Evolutionary conservation across 37 sponge, comb jelly and placozoan genomes (phyloP).

Genomic region (Lycopodina hypogea): DNA sequence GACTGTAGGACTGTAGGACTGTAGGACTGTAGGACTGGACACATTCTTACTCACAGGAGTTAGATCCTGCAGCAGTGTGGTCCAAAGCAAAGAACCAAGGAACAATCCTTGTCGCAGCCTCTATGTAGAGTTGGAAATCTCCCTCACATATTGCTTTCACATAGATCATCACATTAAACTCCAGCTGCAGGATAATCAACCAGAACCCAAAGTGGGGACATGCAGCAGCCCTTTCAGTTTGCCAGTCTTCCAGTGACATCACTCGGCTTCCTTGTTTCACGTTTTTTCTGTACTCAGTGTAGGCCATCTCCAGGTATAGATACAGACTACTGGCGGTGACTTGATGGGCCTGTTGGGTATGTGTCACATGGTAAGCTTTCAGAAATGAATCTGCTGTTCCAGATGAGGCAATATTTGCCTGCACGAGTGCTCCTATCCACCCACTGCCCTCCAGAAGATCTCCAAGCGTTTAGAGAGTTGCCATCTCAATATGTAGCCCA

Average conservation of each 20-base stretch:
- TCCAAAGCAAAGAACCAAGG: conserved; percentile 17
- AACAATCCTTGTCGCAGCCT: no score
- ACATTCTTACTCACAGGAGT: no score
- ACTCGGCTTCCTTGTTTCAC: no score
- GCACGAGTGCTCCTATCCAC: conserved; percentile 36
- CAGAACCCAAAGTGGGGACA: conserved; percentile 28
- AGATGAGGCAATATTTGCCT: conserved; percentile 25
- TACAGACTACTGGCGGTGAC: conserved; percentile 22
- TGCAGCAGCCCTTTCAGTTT: no score
- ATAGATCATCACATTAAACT: no score
- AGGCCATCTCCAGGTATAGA: conserved; percentile 19
- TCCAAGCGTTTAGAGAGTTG: conserved; percentile 22
- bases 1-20: no score
- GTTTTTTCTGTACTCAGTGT: no score
- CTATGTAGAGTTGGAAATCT: conserved; percentile 4
- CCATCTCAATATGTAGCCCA: conserved; percentile 25
- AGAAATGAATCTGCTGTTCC: neutral
- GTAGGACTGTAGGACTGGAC: no score
- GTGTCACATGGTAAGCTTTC: neutral
- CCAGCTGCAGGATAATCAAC: neutral
- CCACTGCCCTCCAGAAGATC: conserved; percentile 23
- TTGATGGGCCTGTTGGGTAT: conserved; percentile 27
- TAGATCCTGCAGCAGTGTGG: neutral
- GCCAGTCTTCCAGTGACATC: no score
- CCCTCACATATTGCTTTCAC: neutral